These are phyloP conservation scores for fruit fly (Drosophila melanogaster) DNA, from an alignment of 1,140 invertebrate genomes.

Conservation along the genomic window DNA sequence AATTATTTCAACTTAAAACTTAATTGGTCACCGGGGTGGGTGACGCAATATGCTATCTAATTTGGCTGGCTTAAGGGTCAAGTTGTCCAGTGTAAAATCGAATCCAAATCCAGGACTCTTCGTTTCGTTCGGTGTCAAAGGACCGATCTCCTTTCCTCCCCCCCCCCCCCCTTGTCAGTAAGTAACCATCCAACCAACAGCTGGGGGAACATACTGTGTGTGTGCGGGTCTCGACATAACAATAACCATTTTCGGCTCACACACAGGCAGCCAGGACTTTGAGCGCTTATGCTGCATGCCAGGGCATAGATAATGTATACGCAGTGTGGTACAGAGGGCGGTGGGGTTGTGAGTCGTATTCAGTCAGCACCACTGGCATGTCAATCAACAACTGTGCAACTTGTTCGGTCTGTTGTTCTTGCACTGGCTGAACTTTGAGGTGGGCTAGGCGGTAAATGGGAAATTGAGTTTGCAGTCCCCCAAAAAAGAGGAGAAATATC, in stretches of 20 bases:
- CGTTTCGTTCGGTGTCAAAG: conserved; percentile 65
- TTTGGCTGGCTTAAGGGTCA: conserved; percentile 25
- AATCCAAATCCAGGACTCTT: conserved; percentile 5
- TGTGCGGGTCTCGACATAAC: conserved; percentile 59
- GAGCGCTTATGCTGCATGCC: conserved; percentile 48
- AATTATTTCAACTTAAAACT: conserved; percentile 15
- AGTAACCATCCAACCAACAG: conserved; percentile 35
- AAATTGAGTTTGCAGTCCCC: conserved; percentile 13
- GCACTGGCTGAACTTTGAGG: conserved; percentile 27
- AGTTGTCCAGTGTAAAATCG: conserved; percentile 26
- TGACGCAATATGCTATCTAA: conserved; percentile 2
- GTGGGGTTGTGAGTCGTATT: conserved; percentile 5
- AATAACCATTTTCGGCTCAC: conserved; percentile 68
- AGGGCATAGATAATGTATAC: conserved; percentile 61
- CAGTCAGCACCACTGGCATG: conserved; percentile 35
- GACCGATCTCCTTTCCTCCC: conserved; percentile 15
- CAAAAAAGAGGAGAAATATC: neutral
- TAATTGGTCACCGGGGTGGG: conserved; percentile 34
- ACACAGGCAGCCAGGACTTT: conserved; percentile 18
- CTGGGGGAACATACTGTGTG: conserved; percentile 66
- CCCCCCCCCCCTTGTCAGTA: neutral
- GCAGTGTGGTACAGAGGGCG: conserved; percentile 39
- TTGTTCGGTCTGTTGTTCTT: conserved; percentile 30
- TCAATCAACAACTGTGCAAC: conserved; percentile 60
- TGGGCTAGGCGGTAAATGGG: conserved; percentile 21